Conservation (phyloP, 2,888 invertebrate species). For the Apotomis turbidana region DNA sequence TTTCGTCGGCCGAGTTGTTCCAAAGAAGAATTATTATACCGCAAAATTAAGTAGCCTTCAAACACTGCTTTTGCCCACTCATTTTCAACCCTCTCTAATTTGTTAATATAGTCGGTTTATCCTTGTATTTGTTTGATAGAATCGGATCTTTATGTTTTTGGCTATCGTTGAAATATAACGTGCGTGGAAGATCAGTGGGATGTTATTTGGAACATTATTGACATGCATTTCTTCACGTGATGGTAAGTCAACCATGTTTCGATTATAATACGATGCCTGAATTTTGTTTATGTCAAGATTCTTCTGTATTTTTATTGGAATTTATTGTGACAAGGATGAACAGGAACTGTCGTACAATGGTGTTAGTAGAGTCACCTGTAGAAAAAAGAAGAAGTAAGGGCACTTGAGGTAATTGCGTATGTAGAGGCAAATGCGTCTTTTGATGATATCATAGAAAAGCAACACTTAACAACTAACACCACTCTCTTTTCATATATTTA, state of each 20-base stretch:
- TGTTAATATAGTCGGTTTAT: neutral
- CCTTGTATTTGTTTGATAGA: neutral
- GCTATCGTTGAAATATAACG: conserved; percentile 44
- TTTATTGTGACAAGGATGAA: no score
- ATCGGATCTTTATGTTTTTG: conserved; percentile 47
- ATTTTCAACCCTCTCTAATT: neutral
- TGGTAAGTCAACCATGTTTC: neutral
- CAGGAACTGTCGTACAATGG: no score
- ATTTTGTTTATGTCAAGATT: neutral
- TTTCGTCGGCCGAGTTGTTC: conserved; percentile 67
- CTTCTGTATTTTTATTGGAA: no score
- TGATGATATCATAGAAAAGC: no score
- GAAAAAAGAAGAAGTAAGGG: no score
- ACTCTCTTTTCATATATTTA: no score
- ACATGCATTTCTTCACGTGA: conserved; percentile 36
- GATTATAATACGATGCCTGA: neutral
- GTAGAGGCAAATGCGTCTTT: no score
- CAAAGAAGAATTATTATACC: conserved; percentile 45
- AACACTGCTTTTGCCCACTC: no score
- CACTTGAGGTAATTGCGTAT: no score
- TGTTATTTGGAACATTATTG: conserved; percentile 30
- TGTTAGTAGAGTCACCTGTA: no score
- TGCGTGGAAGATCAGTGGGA: conserved; percentile 35
- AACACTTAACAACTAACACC: no score
- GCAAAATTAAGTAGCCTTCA: conserved; percentile 16